phyloP scores from a whole-genome alignment of 2,797 vertebrate species.

The Chiloscyllium punctatum region DNA sequence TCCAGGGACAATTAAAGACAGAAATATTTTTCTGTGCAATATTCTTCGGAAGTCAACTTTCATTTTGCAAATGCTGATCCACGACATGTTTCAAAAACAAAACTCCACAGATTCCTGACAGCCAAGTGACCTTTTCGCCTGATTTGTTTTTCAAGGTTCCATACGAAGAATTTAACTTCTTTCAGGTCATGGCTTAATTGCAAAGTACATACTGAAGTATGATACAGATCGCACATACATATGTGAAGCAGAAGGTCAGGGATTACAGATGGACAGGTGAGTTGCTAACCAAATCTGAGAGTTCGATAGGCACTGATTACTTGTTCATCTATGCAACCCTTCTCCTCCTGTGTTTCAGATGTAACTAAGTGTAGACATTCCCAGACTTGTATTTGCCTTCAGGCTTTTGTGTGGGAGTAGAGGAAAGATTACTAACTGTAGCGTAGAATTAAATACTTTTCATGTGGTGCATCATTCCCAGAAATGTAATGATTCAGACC shows the following conservation, averaged over 20 bases:
- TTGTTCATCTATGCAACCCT: background rate
- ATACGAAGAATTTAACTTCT: background rate
- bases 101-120: background rate
- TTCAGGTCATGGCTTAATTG: background rate
- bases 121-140: background rate
- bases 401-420: slow-evolving; percentile 20
- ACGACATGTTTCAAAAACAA: slow-evolving; percentile 1
- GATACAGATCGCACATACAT: background rate
- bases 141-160: background rate
- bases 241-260: background rate
- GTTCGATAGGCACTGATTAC: background rate
- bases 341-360: background rate
- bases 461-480: background rate
- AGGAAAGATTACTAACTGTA: slow-evolving; percentile 7
- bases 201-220: background rate
- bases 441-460: background rate
- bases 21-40: background rate
- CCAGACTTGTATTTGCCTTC: slow-evolving; percentile 8
- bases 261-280: background rate
- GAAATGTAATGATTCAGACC: slow-evolving; percentile 10
- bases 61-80: background rate
- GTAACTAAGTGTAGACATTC: background rate
- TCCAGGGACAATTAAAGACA: background rate
- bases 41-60: background rate
- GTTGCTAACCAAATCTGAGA: background rate